Conservation (phyloP, 1,140 invertebrate genomes). For the Chrysomallon squamiferum region DNA sequence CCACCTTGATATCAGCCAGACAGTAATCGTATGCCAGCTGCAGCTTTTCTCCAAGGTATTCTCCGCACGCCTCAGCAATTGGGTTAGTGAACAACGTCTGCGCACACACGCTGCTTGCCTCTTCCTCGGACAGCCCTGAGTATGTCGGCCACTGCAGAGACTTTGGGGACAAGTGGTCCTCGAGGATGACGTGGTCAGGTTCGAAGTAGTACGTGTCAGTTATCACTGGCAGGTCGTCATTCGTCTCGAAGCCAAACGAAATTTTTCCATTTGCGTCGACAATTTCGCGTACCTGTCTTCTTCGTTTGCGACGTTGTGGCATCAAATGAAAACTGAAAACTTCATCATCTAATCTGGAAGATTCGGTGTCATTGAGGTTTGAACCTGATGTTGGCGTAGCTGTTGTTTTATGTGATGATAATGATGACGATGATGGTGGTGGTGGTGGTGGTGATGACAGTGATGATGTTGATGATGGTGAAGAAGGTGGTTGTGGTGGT, state of each 20-base stretch:
- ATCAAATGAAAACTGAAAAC: too few relatives aligned
- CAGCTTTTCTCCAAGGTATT: constrained; percentile 9
- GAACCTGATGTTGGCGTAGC: too few relatives aligned
- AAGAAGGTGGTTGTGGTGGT: too few relatives aligned
- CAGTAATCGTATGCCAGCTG: constrained; percentile 15
- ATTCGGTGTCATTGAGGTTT: too few relatives aligned
- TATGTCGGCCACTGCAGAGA: not conserved
- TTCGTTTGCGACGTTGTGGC: not conserved
- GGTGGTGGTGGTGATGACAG: too few relatives aligned
- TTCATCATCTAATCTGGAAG: too few relatives aligned
- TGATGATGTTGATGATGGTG: too few relatives aligned
- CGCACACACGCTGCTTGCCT: constrained; percentile 13
- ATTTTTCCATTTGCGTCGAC: too few relatives aligned
- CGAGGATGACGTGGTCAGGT: not conserved
- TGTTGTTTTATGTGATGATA: too few relatives aligned
- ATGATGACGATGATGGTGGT: too few relatives aligned
- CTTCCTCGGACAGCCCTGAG: constrained; percentile 11
- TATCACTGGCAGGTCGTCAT: not conserved
- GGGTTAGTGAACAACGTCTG: constrained; percentile 6
- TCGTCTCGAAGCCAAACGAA: not conserved
- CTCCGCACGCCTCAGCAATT: constrained; percentile 12
- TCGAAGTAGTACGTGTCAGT: not conserved
- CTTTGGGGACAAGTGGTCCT: not conserved
- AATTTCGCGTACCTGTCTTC: not conserved
- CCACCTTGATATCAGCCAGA: constrained; percentile 14